Base-by-base conservation (phyloP, 1,140 invertebrate genomes). In the Goniozus legneri region DNA sequence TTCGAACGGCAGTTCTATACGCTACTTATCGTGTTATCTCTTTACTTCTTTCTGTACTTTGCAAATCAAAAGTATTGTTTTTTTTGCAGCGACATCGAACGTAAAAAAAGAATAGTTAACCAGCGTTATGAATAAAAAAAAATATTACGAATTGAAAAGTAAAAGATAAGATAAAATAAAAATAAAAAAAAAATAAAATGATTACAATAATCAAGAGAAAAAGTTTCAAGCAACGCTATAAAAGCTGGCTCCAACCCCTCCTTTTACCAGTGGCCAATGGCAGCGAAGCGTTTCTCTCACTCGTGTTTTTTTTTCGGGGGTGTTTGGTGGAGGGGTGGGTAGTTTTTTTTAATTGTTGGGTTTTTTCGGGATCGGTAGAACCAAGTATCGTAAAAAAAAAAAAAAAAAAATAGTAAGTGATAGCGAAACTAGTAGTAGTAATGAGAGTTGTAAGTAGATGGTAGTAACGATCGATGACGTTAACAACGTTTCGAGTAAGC, bases 191-290 rank as follows among this genome's bases (percentile, higher is more conserved):
- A 58, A 65, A 66, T 44, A 47, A 49, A 16, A 30, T 58, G 42
- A 56, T 43, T 50, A 27, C 21, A 24, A 18, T 12, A 16, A n/a
- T n/a, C n/a, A 22, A 44, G 32, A 14, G 20, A 44, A 33, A 33
- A 33, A 10, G 13, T n/a, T 4, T 37, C 35, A 50, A 66, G 61
- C 63, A 69, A 60, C 65, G 63, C 65, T 63, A 54, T 52, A 53
- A n/a, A n/a, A 47, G 59, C 24, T 27, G 61, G 62, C 52, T 76
- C 71, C 69, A 76, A 65, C 73, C 73, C 73, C 71, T 73, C 68
- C 70, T 74, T 71, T 74, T 67, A 72, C 64, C 68, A 59, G 40
- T 70, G 69, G 67, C 70, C 70, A 73, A 75, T 71, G 67, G 63
- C 66, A 73, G 67, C 64, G 64, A 71, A 69, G 66, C 64, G 60